Base-by-base conservation (phyloP, 2,797 vertebrate species). In the Lophotriccus pileatus region DNA sequence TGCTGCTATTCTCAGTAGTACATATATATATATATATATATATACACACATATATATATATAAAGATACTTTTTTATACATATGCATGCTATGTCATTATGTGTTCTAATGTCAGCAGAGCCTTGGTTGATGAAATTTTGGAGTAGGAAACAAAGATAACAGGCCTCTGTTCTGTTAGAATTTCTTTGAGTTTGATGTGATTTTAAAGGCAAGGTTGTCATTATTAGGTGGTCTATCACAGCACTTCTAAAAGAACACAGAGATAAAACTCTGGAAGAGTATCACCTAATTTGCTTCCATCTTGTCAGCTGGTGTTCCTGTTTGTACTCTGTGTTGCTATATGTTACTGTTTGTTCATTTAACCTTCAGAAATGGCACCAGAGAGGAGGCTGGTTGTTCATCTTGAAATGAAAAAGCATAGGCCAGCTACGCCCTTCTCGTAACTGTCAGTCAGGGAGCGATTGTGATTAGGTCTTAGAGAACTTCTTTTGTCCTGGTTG, bases 301-400 rank as follows among this genome's bases (percentile, higher is more conserved):
- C 36, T 62, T 50, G 4, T 81, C 55, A 84, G 14, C 62, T 36
- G 37, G 32, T 25, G 34, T 0, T 0, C 36, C n/a, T 60, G 0
- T 80, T 87, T 74, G n/a, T 46, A 23, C 24, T 46, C 3, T 2
- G 8, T 69, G 14, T 78, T 94, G 60, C 52, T 55, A 10, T 76
- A 9, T 12, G 44, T 56, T 90, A 49, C 60, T 90, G 22, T 73
- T 85, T 52, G 39, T 74, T 92, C 23, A 9, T 74, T 72, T 70
- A 80, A 74, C 55, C 32, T 76, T 76, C 77, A 73, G 49, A 78
- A 93, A 28, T 22, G 19, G 30, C 59, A n/a, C 6, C 16, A 15
- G 46, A 58, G 27, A 56, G 59, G 37, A 77, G 59, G 22, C 30
- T 47, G 2, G 24, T 39, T 23, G n/a, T 74, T 91, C 36, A 14